phyloP scores from a whole-genome alignment of 2,113 vertebrate species.

The Acrocephalus kingi region DNA sequence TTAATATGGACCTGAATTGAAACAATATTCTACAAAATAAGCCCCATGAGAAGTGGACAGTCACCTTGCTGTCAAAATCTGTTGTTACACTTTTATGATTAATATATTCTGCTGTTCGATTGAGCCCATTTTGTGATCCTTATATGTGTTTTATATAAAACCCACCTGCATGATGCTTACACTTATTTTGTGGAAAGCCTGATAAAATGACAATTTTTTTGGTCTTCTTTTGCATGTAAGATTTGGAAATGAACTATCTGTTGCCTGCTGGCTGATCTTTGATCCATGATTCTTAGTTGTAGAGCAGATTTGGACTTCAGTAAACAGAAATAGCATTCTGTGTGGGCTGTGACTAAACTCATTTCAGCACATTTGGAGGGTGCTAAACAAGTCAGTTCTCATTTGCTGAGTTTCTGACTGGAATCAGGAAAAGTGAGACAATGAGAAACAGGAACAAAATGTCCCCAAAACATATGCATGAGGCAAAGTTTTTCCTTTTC shows the following conservation, averaged over 20 bases:
- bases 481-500: background rate
- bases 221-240: background rate
- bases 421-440: slow-evolving; percentile 23
- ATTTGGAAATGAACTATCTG: background rate
- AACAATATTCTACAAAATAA: background rate
- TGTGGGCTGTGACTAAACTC: slow-evolving; percentile 38
- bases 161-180: background rate
- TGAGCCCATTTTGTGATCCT: background rate
- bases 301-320: background rate
- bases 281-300: background rate
- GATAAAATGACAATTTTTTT: background rate
- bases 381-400: slow-evolving; percentile 33
- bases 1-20: background rate
- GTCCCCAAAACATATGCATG: background rate
- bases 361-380: slow-evolving; percentile 41
- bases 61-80: background rate
- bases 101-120: background rate
- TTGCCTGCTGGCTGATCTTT: slow-evolving; percentile 13
- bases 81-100: background rate
- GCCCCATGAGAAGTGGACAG: background rate
- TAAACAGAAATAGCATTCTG: slow-evolving; percentile 33
- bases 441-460: slow-evolving; percentile 23
- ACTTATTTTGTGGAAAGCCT: background rate
- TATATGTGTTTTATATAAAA: background rate
- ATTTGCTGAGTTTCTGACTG: background rate